phyloP scores from a whole-genome alignment of 2,113 vertebrate genomes.

The Rhipidura dahli region DNA sequence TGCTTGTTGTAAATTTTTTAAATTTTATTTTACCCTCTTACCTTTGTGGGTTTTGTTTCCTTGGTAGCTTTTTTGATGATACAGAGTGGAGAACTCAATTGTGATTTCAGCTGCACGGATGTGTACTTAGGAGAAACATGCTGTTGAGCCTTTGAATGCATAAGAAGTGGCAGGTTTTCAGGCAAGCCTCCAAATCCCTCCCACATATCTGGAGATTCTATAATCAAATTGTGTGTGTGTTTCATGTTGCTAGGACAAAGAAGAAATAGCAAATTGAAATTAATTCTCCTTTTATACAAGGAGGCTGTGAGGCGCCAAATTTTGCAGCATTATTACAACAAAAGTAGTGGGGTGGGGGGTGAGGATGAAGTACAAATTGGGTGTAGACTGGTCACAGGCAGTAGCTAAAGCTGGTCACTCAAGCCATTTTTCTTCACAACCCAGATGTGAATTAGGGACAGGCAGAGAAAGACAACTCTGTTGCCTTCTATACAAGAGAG shows the following conservation, averaged over 20 bases:
- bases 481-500: background rate
- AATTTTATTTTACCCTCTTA: background rate
- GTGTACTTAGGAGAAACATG: background rate
- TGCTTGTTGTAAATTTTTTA: background rate
- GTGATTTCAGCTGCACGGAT: background rate
- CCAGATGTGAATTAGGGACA: background rate
- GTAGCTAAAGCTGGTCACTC: background rate
- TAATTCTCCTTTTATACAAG: background rate
- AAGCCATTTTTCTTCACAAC: background rate
- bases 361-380: background rate
- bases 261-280: constrained; percentile 24
- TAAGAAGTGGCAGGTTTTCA: background rate
- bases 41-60: background rate
- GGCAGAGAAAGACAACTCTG: background rate
- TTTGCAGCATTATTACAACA: background rate
- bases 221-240: constrained; percentile 6
- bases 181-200: constrained; percentile 15
- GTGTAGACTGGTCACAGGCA: background rate
- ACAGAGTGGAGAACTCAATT: background rate
- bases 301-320: background rate
- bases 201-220: constrained; percentile 17
- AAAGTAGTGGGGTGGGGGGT: background rate
- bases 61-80: background rate
- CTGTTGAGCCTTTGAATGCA: background rate
- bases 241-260: constrained; percentile 29